A percentile compares a stretch with the other conserved stretches of the same genome.
These are phyloP conservation scores for Hyperoodon ampullatus DNA, from an alignment of 2,113 vertebrate species.

Conservation along the genomic window DNA sequence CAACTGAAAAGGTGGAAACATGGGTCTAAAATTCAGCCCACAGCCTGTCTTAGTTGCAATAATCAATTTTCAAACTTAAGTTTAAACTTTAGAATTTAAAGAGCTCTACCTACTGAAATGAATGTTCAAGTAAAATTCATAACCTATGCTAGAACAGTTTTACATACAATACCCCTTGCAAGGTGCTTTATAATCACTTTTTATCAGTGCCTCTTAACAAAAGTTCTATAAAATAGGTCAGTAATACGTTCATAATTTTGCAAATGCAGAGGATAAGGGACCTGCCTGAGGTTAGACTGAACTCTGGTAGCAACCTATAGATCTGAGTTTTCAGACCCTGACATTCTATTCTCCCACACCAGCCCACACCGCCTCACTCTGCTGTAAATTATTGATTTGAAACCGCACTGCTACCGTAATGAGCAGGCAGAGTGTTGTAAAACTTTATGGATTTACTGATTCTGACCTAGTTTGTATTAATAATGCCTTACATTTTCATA, in stretches of 20 bases:
- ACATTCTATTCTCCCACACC: slow-evolving; percentile 10
- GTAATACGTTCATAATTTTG: slow-evolving; percentile 25
- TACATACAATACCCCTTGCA: neutral
- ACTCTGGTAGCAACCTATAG: neutral
- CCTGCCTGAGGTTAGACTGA: neutral
- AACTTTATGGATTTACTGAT: slow-evolving; percentile 47
- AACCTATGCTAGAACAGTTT: neutral
- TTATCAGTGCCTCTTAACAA: slow-evolving; percentile 9
- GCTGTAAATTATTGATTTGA: slow-evolving; percentile 67
- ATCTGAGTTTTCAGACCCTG: slow-evolving; percentile 43
- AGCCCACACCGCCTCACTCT: neutral
- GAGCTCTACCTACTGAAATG: neutral
- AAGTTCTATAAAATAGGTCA: slow-evolving; percentile 54
- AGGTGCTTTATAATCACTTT: slow-evolving; percentile 46
- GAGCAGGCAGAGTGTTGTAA: slow-evolving; percentile 42
- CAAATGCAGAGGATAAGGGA: neutral
- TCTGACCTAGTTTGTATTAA: slow-evolving; percentile 61
- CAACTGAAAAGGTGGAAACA: neutral
- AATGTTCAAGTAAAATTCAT: slow-evolving; percentile 30
- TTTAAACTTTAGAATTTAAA: slow-evolving; percentile 1
- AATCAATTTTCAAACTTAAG: neutral
- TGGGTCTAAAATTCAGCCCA: neutral
- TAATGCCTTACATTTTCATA: slow-evolving; percentile 45
- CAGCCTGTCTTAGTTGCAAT: neutral
- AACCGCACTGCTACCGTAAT: slow-evolving; percentile 50